Conservation (phyloP, 1,140 invertebrate genomes). For the Meloidogyne hapla region DNA sequence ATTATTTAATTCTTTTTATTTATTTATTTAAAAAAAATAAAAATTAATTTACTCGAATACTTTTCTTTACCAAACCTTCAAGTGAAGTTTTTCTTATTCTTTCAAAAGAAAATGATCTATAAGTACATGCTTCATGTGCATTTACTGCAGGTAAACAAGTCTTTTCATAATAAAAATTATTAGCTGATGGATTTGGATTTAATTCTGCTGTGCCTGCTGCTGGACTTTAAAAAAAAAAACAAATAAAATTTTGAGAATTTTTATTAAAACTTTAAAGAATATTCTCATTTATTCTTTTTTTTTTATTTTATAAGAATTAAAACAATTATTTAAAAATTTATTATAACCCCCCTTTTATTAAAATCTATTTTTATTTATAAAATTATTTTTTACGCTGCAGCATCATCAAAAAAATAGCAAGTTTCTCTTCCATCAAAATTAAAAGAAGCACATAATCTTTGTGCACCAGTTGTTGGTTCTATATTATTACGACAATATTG, state of each 20-base stretch:
- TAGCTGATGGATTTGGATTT: conserved; percentile 62
- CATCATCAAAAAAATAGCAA: conserved; percentile 64
- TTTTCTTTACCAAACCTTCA: conserved; percentile 62
- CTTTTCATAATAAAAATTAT: conserved; percentile 64
- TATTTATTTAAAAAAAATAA: too few relatives aligned
- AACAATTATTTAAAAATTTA: too few relatives aligned
- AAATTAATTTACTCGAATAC: conserved; percentile 49
- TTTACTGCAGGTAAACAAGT: conserved; percentile 61
- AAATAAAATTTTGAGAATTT: neutral
- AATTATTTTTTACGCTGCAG: conserved; percentile 46
- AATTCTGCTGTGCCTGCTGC: conserved; percentile 52
- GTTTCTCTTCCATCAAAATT: conserved; percentile 64
- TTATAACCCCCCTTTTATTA: too few relatives aligned
- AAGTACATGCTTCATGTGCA: conserved; percentile 63
- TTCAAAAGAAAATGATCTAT: conserved; percentile 63
- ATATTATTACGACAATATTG: conserved; percentile 64
- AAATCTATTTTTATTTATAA: too few relatives aligned
- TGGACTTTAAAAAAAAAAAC: conserved; percentile 30
- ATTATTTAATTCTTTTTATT: neutral
- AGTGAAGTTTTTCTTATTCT: conserved; percentile 60
- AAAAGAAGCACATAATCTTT: conserved; percentile 62
- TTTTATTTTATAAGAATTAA: too few relatives aligned
- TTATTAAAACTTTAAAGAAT: neutral
- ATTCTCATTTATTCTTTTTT: neutral
- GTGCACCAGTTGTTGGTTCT: conserved; percentile 62